These are phyloP conservation scores for Lepidurus apus DNA, from an alignment of 1,140 invertebrate species.

Conservation along the genomic window DNA sequence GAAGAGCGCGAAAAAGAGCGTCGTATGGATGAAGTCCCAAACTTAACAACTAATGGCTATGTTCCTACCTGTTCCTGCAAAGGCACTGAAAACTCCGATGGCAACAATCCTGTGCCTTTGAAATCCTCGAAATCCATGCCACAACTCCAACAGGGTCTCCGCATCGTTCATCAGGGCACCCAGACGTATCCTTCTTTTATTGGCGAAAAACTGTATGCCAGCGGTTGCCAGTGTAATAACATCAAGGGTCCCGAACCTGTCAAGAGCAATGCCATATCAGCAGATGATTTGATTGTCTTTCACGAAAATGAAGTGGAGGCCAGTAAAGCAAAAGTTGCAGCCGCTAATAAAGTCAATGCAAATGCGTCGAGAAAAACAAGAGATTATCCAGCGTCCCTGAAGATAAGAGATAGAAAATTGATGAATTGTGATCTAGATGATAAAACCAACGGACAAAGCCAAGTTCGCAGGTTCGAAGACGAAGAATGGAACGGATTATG, in stretches of 20 bases:
- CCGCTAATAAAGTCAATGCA: background rate
- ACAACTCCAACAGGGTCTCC: constrained; percentile 12
- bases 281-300: background rate
- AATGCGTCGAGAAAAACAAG: background rate
- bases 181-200: constrained; percentile 30
- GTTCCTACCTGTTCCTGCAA: constrained; percentile 7
- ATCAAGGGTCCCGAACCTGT: background rate
- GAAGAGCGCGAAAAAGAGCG: constrained; percentile 73
- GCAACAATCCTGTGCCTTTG: constrained; percentile 20
- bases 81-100: background rate
- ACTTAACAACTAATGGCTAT: background rate
- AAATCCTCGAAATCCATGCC: constrained; percentile 23
- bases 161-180: constrained; percentile 26
- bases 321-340: background rate
- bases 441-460: constrained; percentile 3
- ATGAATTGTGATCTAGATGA: background rate
- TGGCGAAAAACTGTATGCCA: constrained; percentile 19
- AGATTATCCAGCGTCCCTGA: background rate
- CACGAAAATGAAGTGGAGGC: background rate
- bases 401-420: background rate
- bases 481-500: background rate
- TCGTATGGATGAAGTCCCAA: constrained; percentile 35
- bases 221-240: background rate
- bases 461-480: background rate
- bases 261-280: background rate